phyloP scores from a whole-genome alignment of 2,888 invertebrate species.

The Tortricodes alternella region DNA sequence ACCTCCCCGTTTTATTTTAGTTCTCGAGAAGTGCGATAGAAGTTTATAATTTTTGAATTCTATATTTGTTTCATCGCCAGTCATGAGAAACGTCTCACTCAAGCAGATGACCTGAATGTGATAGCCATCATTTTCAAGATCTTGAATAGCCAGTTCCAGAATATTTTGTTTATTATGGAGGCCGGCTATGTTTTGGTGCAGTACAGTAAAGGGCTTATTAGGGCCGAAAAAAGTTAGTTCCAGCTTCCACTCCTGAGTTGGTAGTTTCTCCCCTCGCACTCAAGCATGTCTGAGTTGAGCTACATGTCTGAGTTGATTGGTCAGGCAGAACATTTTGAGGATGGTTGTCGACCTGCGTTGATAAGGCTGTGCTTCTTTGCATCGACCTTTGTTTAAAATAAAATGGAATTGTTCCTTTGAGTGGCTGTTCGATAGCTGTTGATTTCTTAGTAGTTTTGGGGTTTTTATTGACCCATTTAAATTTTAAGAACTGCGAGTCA shows the following conservation, averaged over 20 bases:
- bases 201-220: background rate
- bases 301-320: no score
- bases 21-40: no score
- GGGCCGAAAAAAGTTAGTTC: background rate
- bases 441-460: background rate
- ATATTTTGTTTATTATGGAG: background rate
- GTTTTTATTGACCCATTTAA: background rate
- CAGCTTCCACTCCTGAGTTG: no score
- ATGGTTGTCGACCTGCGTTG: no score
- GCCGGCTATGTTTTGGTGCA: background rate
- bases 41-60: no score
- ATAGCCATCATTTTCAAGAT: background rate
- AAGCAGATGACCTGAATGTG: background rate
- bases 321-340: no score
- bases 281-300: no score
- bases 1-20: no score
- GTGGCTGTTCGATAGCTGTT: no score
- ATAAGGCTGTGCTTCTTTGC: no score
- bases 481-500: background rate
- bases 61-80: conserved; percentile 12
- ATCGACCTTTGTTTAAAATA: background rate
- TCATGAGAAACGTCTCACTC: conserved; percentile 1
- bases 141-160: background rate
- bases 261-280: no score
- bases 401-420: background rate